Base-by-base conservation (phyloP, 2,888 invertebrate species). In the Athripsodes cinereus region DNA sequence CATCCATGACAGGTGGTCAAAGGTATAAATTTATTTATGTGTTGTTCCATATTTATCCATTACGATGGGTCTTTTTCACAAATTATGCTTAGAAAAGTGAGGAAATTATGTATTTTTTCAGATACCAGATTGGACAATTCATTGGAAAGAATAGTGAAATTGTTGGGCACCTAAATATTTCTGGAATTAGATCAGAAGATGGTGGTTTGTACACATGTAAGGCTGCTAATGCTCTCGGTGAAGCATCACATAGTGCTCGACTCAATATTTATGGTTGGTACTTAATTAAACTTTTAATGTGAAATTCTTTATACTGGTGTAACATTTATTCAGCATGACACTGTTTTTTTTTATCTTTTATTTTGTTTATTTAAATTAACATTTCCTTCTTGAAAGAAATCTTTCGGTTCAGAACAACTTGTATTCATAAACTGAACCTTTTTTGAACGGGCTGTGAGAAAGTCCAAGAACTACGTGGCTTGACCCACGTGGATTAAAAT, bases 151-250 rank as follows among this genome's bases (percentile, higher is more conserved):
- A 82, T 22, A 90, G 90, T 62, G 90, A 91, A 69, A 89, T 92
- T 61, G 87, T 91, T 68, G 90, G 89, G 74, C 90, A 90, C 75
- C 81, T 92, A 66, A 92, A 92, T 78, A 89, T 92, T 68, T 84
- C 88, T 20, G 84, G 86, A 40, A 87, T 89, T 44, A 80, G 87
- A 22, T 85, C 90, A 1, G 87, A 90, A 67, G 92, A 93, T 69
- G 92, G 92, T 2, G 93, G 92, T 1, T 80, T 90, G 34, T 94
- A 93, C 73, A 88, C 88, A 18, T 94, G 94, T 73, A 79, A 82
- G 58, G 92, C 90, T 1, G 81, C 84, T 60, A 91, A 91, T 73
- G 82, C 86, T 2, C 79, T 90, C 59, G 90, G 90, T 51, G 83
- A 82, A 57, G 83, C 85, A n/a, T 80, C 83, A 35, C 89, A 90